A percentile compares a stretch with the other conserved stretches of the same genome.
Evolutionary conservation across 2,797 vertebrate genomes (phyloP).

Genomic region (Aphelocoma californica): DNA sequence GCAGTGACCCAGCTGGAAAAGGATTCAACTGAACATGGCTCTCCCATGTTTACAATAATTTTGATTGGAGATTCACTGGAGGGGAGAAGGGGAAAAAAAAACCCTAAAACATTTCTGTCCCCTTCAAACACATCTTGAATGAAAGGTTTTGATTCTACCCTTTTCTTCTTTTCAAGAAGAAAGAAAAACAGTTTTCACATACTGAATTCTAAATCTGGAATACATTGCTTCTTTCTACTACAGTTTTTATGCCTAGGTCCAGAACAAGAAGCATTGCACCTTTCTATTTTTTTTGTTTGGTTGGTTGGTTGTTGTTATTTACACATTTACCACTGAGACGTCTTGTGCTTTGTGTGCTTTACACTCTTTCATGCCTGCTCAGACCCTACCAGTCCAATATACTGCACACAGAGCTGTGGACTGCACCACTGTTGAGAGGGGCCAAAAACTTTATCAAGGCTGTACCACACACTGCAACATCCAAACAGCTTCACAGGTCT

Average conservation of each 20-base stretch:
- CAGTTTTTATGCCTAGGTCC: not conserved
- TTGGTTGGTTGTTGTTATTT: not conserved
- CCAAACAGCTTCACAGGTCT: not conserved
- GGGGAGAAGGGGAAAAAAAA: too few species aligned
- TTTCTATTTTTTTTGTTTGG: not conserved
- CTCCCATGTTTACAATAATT: not conserved
- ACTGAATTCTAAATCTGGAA: not conserved
- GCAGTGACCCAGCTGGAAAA: not conserved
- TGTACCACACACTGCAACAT: not conserved
- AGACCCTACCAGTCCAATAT: not conserved
- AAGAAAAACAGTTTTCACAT: not conserved
- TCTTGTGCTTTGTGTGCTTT: not conserved
- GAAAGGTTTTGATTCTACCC: not conserved
- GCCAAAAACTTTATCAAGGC: not conserved
- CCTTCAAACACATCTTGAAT: not conserved
- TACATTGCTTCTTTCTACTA: not conserved
- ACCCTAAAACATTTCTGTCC: not conserved
- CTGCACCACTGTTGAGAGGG: not conserved
- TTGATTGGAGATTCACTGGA: not conserved
- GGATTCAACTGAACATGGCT: not conserved
- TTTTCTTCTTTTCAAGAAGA: not conserved
- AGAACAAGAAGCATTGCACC: not conserved
- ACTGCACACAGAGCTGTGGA: not conserved
- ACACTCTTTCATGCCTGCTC: not conserved
- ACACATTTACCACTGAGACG: not conserved